Evolutionary conservation across 2,888 invertebrate species (phyloP).

Genomic region (Anodontia alba): DNA sequence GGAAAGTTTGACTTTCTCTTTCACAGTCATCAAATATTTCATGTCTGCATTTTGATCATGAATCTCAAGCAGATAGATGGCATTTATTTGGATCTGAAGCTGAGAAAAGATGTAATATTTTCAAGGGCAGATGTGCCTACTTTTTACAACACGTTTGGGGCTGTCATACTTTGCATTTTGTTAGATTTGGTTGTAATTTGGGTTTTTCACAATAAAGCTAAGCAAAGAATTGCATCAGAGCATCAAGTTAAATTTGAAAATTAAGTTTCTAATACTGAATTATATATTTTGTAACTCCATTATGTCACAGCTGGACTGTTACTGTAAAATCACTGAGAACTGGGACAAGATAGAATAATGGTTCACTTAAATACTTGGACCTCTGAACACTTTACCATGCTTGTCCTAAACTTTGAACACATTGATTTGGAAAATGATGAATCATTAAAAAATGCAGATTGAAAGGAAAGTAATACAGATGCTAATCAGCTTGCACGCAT

Average conservation of each 20-base stretch:
- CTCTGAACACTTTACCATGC: no score
- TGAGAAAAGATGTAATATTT: constrained; percentile 63
- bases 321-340: no score
- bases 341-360: no score
- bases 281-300: no score
- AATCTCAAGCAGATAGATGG: constrained; percentile 82
- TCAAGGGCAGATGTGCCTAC: constrained; percentile 74
- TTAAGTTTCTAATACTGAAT: no score
- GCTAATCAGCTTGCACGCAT: no score
- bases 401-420: no score
- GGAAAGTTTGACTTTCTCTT: constrained; percentile 83
- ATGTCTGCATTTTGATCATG: constrained; percentile 82
- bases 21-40: constrained; percentile 84
- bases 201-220: constrained; percentile 69
- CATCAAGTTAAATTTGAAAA: constrained; percentile 4
- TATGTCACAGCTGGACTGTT: no score
- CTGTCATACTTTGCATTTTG: constrained; percentile 73
- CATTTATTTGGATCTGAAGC: constrained; percentile 79
- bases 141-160: constrained; percentile 78
- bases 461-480: no score
- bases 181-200: constrained; percentile 73
- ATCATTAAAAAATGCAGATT: no score
- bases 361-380: no score
- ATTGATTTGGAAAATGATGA: no score
- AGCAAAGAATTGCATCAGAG: constrained; percentile 51